These are phyloP conservation scores for Sarcophilus harrisii DNA, from an alignment of 2,797 vertebrate genomes.

Conservation along the genomic window DNA sequence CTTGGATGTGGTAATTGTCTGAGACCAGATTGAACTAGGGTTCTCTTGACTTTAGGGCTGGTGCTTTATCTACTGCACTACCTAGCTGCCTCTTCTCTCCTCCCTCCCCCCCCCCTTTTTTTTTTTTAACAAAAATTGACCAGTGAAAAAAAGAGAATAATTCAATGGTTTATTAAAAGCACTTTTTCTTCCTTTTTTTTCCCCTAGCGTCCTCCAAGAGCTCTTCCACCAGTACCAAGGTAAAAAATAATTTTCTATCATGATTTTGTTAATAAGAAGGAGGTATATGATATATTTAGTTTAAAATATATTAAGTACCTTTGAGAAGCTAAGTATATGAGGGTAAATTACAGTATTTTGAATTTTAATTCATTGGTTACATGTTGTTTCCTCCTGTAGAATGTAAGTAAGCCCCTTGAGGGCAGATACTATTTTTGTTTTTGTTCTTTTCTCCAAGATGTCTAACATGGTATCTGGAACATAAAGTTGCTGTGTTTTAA, in stretches of 20 bases:
- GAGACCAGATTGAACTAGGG: no score
- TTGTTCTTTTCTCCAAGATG: background rate
- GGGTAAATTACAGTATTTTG: background rate
- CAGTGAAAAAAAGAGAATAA: conserved; percentile 8
- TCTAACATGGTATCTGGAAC: background rate
- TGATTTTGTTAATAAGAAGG: conserved; percentile 19
- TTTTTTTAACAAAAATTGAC: conserved; percentile 17
- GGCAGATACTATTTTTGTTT: background rate
- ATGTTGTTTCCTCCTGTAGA: background rate
- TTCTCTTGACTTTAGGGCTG: no score
- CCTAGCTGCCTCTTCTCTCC: rapidly evolving
- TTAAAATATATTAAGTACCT: background rate
- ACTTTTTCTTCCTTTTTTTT: conserved; percentile 66
- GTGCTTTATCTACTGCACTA: no score
- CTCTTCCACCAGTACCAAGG: conserved; percentile 93
- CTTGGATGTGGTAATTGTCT: no score
- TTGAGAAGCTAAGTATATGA: background rate
- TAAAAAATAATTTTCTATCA: conserved; percentile 76
- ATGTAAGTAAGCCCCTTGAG: background rate
- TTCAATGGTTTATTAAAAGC: conserved; percentile 38
- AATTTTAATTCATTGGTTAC: background rate
- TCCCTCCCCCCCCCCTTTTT: background rate
- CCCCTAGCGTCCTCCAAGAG: conserved; percentile 89
- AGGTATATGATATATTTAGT: background rate
- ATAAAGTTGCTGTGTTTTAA: background rate